phyloP scores from a whole-genome alignment of 2,888 invertebrate genomes.

The Eulithis testata region DNA sequence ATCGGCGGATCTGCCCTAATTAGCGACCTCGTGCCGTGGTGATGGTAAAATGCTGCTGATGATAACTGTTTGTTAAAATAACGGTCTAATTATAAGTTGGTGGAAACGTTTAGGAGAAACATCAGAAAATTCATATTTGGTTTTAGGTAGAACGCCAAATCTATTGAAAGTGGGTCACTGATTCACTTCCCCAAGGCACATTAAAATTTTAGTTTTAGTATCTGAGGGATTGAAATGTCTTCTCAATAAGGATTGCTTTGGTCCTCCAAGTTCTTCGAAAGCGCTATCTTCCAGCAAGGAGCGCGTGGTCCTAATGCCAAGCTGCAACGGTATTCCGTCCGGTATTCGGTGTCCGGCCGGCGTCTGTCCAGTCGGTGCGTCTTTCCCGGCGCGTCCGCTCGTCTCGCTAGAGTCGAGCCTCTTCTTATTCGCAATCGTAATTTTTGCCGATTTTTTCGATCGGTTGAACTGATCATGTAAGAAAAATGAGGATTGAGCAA shows the following conservation, averaged over 20 bases:
- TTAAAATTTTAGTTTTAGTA: no score
- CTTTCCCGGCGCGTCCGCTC: constrained; percentile 51
- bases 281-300: constrained; percentile 39
- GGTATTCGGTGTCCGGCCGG: constrained; percentile 20
- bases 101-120: not conserved
- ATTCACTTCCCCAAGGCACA: no score
- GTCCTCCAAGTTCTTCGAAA: constrained; percentile 20
- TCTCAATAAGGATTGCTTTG: not conserved
- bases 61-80: not conserved
- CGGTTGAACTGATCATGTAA: not conserved
- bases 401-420: constrained; percentile 26
- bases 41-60: constrained; percentile 50
- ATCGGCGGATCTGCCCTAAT: constrained; percentile 61
- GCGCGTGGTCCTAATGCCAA: constrained; percentile 49
- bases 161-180: not conserved
- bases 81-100: not conserved
- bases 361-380: constrained; percentile 56
- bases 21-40: constrained; percentile 66
- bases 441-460: constrained; percentile 1
- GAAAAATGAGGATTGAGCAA: not conserved
- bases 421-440: constrained; percentile 15
- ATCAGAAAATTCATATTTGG: no score
- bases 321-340: constrained; percentile 40
- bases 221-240: not conserved
- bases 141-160: not conserved